phyloP scores from a whole-genome alignment of 2,888 invertebrate species.

The Hanleya hanleyi region DNA sequence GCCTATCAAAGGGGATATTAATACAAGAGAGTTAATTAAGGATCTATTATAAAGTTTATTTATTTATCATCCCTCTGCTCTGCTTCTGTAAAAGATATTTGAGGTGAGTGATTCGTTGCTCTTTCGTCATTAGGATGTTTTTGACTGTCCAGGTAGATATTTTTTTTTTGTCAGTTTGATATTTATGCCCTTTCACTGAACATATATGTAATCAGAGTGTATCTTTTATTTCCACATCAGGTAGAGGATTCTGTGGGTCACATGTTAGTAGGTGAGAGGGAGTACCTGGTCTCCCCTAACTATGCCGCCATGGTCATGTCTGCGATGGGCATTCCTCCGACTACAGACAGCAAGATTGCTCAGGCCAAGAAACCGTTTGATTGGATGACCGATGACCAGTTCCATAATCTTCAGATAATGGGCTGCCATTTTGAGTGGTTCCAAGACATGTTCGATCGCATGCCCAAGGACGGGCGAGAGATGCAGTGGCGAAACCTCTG shows the following conservation, averaged over 20 bases:
- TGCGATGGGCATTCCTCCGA: conserved; percentile 52
- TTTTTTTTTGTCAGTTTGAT: too few species aligned
- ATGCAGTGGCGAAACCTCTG: conserved; percentile 72
- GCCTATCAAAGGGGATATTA: too few species aligned
- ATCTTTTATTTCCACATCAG: conserved; percentile 49
- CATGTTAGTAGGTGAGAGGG: conserved; percentile 69
- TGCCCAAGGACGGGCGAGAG: conserved; percentile 72
- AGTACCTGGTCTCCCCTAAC: conserved; percentile 71
- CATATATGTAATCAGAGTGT: too few species aligned
- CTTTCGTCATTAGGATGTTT: too few species aligned
- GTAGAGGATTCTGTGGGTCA: conserved; percentile 67
- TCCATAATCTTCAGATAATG: conserved; percentile 71
- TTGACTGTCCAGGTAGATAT: too few species aligned
- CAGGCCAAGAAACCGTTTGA: conserved; percentile 73
- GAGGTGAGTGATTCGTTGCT: too few species aligned
- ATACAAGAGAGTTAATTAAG: too few species aligned
- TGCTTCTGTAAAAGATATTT: too few species aligned
- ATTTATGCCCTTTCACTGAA: too few species aligned
- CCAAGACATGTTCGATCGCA: conserved; percentile 72
- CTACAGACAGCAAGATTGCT: conserved; percentile 58
- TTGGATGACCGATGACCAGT: conserved; percentile 74
- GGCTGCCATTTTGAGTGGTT: conserved; percentile 73
- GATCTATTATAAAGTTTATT: too few species aligned
- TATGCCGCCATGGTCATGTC: conserved; percentile 69
- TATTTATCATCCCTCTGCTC: too few species aligned